phyloP scores from a whole-genome alignment of 1,140 invertebrate species.

The Eriocheir sinensis region DNA sequence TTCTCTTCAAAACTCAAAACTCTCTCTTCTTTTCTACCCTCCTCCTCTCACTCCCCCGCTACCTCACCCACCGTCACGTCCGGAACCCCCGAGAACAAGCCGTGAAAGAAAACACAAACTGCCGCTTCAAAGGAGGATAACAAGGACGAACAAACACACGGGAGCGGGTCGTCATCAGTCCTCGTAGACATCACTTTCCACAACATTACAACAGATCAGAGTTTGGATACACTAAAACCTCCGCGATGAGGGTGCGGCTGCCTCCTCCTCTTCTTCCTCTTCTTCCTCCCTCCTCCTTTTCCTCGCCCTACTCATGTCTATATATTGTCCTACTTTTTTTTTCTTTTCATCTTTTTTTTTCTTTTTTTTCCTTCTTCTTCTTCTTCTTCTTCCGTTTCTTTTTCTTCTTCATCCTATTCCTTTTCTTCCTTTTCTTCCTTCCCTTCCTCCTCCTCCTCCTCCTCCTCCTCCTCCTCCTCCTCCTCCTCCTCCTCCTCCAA shows the following conservation, averaged over 20 bases:
- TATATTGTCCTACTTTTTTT: background rate
- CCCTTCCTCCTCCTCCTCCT: background rate
- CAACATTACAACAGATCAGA: background rate
- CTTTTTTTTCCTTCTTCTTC: background rate
- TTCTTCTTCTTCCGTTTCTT: background rate
- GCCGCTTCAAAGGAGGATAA: no score
- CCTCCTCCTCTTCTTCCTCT: background rate
- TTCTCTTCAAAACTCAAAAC: background rate
- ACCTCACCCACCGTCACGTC: background rate
- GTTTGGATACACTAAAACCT: background rate
- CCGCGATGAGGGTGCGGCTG: no score
- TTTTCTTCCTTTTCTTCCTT: background rate
- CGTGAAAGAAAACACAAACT: no score
- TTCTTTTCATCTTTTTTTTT: background rate
- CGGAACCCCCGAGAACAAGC: background rate
- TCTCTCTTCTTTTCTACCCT: no score
- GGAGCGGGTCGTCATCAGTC: no score
- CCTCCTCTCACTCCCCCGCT: no score
- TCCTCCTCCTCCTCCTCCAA: background rate
- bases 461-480: background rate
- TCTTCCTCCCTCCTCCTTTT: background rate
- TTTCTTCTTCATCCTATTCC: constrained; percentile 6
- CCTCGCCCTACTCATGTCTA: no score
- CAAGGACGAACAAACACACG: no score
- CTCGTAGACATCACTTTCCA: background rate